phyloP scores from a whole-genome alignment of 2,113 vertebrate species.

The Rhinogobius similis region DNA sequence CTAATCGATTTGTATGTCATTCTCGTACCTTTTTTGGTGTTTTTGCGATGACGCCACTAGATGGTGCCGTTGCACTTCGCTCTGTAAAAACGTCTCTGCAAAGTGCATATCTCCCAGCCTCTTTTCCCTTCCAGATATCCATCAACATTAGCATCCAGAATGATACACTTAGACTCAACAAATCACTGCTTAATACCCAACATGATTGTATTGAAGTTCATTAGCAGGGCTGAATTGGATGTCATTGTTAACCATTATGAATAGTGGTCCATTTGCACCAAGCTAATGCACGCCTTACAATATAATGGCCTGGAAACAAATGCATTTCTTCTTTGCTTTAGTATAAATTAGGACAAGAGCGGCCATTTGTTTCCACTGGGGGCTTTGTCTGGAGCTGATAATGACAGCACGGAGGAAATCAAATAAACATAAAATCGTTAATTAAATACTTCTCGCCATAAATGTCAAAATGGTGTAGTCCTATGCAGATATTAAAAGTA shows the following conservation, averaged over 20 bases:
- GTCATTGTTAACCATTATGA: constrained; percentile 77
- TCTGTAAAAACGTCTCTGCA: not conserved
- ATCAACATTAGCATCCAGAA: constrained; percentile 74
- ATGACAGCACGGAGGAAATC: constrained; percentile 64
- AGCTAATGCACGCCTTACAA: constrained; percentile 63
- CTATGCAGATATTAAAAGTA: constrained; percentile 19
- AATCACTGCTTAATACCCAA: constrained; percentile 73
- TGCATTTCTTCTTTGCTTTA: constrained; percentile 64
- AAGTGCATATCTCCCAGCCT: constrained; percentile 13
- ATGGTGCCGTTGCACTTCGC: constrained; percentile 55
- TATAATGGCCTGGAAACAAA: constrained; percentile 71
- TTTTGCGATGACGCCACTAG: constrained; percentile 54
- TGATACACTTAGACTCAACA: constrained; percentile 72
- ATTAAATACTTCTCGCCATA: constrained; percentile 65
- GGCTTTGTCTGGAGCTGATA: constrained; percentile 61
- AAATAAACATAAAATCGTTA: constrained; percentile 72
- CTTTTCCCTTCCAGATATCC: constrained; percentile 57
- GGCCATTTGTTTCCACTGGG: constrained; percentile 61
- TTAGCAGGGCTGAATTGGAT: constrained; percentile 73
- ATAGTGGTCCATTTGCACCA: constrained; percentile 66
- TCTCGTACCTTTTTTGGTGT: constrained; percentile 11
- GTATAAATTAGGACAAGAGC: constrained; percentile 63
- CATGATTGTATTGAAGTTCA: constrained; percentile 76
- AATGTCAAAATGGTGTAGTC: constrained; percentile 62
- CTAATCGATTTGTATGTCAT: not conserved